Conservation (phyloP, 2,888 invertebrate genomes). For the Eremobia ochroleuca region DNA sequence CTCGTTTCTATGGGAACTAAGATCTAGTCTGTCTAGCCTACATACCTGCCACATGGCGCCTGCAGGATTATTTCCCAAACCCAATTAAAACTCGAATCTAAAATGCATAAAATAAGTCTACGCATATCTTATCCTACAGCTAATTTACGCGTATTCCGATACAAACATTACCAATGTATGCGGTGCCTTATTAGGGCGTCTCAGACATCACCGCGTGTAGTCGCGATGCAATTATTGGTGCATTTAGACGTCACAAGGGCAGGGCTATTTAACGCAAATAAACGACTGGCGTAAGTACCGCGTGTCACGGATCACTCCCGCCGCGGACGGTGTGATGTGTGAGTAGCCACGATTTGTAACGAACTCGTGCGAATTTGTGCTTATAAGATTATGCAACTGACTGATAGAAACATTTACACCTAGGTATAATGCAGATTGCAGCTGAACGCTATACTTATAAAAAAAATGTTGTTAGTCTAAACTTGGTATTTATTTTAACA, state of each 20-base stretch:
- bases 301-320: conserved; percentile 67
- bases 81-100: conserved; percentile 39
- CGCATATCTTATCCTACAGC: conserved; percentile 27
- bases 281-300: conserved; percentile 63
- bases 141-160: conserved; percentile 46
- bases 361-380: conserved; percentile 3
- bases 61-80: conserved; percentile 5
- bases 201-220: conserved; percentile 41
- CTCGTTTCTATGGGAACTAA: neutral
- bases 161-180: conserved; percentile 31
- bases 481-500: neutral
- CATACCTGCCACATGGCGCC: conserved; percentile 10
- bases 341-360: conserved; percentile 42
- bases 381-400: neutral
- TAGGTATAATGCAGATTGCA: neutral
- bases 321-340: conserved; percentile 35
- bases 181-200: conserved; percentile 49
- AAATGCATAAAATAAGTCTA: conserved; percentile 44
- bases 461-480: neutral
- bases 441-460: neutral
- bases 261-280: conserved; percentile 65
- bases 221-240: conserved; percentile 58
- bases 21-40: neutral
- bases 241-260: conserved; percentile 62
- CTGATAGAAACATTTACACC: neutral